phyloP scores from a whole-genome alignment of 2,113 vertebrate species.

The Elanus axillaris region DNA sequence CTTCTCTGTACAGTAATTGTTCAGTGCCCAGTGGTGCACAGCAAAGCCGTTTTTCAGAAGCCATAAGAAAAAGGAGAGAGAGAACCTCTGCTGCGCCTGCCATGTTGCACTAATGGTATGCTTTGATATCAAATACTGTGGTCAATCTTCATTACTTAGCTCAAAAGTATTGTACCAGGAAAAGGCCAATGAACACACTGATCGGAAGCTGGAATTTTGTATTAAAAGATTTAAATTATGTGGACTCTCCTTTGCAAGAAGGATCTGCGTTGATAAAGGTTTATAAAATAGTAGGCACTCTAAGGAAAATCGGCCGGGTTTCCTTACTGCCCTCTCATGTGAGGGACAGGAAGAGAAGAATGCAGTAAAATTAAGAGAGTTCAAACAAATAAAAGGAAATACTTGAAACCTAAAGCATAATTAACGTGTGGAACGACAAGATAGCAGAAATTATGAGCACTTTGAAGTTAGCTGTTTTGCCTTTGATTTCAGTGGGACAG shows the following conservation, averaged over 20 bases:
- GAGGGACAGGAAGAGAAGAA: not conserved
- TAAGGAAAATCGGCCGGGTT: not conserved
- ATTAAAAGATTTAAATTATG: not conserved
- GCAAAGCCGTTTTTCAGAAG: not conserved
- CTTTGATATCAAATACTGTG: slow-evolving; percentile 27
- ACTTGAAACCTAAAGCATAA: not conserved
- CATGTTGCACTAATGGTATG: not conserved
- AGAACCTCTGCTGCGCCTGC: not conserved
- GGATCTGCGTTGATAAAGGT: not conserved
- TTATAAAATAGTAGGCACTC: not conserved
- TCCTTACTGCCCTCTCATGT: not conserved
- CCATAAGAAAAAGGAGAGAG: not conserved
- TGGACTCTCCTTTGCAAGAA: not conserved
- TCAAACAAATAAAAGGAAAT: slow-evolving; percentile 6
- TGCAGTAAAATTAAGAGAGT: not conserved
- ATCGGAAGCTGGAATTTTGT: not conserved
- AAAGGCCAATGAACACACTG: not conserved
- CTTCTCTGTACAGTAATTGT: slow-evolving; percentile 17
- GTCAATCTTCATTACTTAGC: slow-evolving; percentile 4
- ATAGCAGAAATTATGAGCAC: not conserved
- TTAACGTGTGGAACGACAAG: not conserved
- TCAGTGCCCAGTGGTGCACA: not conserved
- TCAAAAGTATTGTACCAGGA: not conserved
- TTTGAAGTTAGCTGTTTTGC: not conserved
- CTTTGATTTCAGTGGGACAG: not conserved